A percentile compares a stretch with the other conserved stretches of the same genome.
Evolutionary conservation across 2,113 vertebrate genomes (phyloP).

Genomic region (Lophotis ruficrista): DNA sequence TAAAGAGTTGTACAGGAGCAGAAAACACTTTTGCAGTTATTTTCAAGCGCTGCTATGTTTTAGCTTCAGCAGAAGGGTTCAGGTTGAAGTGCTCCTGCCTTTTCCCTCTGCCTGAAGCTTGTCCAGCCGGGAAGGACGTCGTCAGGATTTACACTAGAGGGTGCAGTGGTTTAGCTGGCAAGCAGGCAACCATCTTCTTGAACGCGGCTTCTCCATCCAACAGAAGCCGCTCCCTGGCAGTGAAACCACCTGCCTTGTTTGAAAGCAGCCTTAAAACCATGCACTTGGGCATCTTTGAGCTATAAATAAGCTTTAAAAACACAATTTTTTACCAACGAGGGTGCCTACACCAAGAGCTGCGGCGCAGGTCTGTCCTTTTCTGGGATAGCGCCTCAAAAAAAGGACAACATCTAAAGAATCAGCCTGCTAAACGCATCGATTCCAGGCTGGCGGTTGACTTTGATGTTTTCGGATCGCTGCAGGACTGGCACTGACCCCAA

Average conservation of each 20-base stretch:
- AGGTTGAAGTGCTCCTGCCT: not conserved
- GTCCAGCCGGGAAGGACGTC: not conserved
- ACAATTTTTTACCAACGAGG: not conserved
- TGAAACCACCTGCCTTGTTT: not conserved
- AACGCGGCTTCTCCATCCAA: not conserved
- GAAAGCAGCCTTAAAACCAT: not conserved
- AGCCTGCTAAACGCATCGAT: not conserved
- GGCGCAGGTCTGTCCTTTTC: not conserved
- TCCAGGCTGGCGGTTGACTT: not conserved
- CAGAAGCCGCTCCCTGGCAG: not conserved
- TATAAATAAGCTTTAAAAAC: not conserved
- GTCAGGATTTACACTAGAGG: slow-evolving; percentile 40
- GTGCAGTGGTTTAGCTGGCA: slow-evolving; percentile 21
- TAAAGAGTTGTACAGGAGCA: not conserved
- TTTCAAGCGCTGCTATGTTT: not conserved
- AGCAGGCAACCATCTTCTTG: slow-evolving; percentile 24
- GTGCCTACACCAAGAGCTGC: not conserved
- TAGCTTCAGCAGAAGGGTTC: not conserved
- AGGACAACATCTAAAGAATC: not conserved
- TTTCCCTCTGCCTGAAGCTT: not conserved
- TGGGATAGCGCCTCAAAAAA: not conserved
- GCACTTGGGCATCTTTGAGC: not conserved
- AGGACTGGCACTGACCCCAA: not conserved
- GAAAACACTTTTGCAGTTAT: not conserved
- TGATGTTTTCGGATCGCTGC: not conserved